Evolutionary conservation across 2,888 invertebrate species (phyloP), one percentile per base, ranked within the genome.

Genomic region (Heliconius aoede): DNA sequence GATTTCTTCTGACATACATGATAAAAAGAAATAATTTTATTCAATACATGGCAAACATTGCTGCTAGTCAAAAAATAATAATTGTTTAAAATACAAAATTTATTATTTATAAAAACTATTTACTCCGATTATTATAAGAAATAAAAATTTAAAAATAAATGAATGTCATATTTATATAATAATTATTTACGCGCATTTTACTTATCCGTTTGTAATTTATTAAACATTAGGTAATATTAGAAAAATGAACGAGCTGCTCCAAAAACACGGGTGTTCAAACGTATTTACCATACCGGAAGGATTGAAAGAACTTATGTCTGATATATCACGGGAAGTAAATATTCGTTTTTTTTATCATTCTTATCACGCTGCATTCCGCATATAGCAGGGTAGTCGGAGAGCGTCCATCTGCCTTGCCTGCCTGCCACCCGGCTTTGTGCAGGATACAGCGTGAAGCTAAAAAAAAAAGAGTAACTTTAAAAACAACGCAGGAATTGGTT

Each of bases 321-420:
- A 97, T 86, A 97, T 97, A 80, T 95, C 96, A 2, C 93, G 97
- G 78, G 97, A 97, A 91, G 96, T 96, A 87, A 83, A 82, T 80
- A 28, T 40, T 15, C 7, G 15, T 28, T 1, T 9, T 55, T n/a
- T n/a, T n/a, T n/a, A n/a, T n/a, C n/a, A 55, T 55, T 11, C n/a
- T 55, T 55, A n/a, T n/a, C 11, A 55, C 55, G 55, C 11, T 55
- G n/a, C 9, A 55, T 55, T n/a, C n/a, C 11, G 55, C n/a, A 11
- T n/a, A n/a, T 55, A n/a, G 4, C 4, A n/a, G 3, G 3, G 8
- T 9, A n/a, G 9, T 46, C 2, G 46, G 46, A 46, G 21, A 46
- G 7, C 1, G 18, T 7, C 36, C 36, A 36, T 46, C 21, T 8
- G 46, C 18, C 46, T 46, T 21, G 7, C 18, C 21, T 46, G 46